A percentile compares a stretch with the other conserved stretches of the same genome.
phyloP scores from a whole-genome alignment of 2,113 vertebrate genomes.

The Sinocyclocheilus grahami region DNA sequence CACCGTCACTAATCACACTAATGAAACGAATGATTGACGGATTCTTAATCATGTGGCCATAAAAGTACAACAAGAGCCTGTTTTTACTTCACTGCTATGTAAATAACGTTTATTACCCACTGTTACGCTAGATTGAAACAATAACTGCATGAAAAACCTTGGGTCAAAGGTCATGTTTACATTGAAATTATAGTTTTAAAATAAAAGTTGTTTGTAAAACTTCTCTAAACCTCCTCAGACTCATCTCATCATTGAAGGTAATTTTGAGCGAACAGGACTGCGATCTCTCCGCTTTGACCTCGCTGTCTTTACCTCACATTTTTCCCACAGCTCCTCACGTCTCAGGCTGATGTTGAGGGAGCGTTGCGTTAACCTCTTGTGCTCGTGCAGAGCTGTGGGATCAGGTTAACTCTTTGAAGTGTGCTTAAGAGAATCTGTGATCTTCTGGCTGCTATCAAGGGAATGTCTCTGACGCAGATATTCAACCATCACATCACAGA shows the following conservation, averaged over 20 bases:
- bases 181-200: constrained; percentile 48
- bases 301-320: constrained; percentile 40
- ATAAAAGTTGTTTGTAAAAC: constrained; percentile 54
- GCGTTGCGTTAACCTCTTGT: constrained; percentile 49
- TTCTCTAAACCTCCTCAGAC: constrained; percentile 19
- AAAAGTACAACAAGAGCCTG: constrained; percentile 18
- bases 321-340: constrained; percentile 57
- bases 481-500: constrained; percentile 51
- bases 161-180: constrained; percentile 44
- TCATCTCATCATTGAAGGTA: constrained; percentile 32
- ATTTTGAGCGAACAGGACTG: background rate
- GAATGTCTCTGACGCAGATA: constrained; percentile 43
- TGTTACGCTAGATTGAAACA: constrained; percentile 33
- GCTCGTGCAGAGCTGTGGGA: constrained; percentile 49
- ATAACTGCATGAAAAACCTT: constrained; percentile 41
- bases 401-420: constrained; percentile 62
- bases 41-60: constrained; percentile 3
- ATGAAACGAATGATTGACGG: background rate
- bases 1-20: background rate
- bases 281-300: constrained; percentile 9
- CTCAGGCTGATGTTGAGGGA: constrained; percentile 38
- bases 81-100: constrained; percentile 32
- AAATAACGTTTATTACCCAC: constrained; percentile 32
- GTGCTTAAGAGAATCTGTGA: constrained; percentile 20
- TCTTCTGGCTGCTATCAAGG: constrained; percentile 46